Conservation (phyloP, 2,797 vertebrate species). For the Cossypha polioptera region DNA sequence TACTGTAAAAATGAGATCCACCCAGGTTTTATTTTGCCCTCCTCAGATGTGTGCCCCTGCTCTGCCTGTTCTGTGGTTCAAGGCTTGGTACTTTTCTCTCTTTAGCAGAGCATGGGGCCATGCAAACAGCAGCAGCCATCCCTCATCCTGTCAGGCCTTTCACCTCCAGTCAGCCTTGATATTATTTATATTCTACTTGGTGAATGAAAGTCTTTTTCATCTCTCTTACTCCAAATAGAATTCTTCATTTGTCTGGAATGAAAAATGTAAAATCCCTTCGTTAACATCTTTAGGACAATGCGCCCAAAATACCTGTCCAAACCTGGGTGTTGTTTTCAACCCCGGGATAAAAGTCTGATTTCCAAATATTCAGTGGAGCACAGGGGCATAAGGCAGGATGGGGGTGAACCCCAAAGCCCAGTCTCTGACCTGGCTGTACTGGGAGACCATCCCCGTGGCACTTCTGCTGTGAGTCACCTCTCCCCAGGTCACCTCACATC, state of each 20-base stretch:
- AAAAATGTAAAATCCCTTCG: background rate
- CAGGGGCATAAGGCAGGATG: background rate
- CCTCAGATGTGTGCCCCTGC: background rate
- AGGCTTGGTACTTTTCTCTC: background rate
- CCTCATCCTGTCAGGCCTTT: background rate
- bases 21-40: background rate
- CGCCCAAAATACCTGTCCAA: background rate
- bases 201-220: background rate
- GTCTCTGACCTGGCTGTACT: background rate
- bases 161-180: background rate
- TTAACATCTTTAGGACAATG: background rate
- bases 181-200: background rate
- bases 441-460: fast-evolving
- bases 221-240: background rate
- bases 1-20: background rate
- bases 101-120: background rate
- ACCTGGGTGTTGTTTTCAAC: background rate
- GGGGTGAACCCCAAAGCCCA: background rate
- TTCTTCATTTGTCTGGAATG: background rate
- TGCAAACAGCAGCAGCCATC: background rate
- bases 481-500: background rate
- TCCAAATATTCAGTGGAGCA: background rate
- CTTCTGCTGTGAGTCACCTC: fast-evolving
- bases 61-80: background rate
- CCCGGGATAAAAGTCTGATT: background rate